Base-by-base conservation (phyloP, 2,888 invertebrate species). In the Tachina lurida region DNA sequence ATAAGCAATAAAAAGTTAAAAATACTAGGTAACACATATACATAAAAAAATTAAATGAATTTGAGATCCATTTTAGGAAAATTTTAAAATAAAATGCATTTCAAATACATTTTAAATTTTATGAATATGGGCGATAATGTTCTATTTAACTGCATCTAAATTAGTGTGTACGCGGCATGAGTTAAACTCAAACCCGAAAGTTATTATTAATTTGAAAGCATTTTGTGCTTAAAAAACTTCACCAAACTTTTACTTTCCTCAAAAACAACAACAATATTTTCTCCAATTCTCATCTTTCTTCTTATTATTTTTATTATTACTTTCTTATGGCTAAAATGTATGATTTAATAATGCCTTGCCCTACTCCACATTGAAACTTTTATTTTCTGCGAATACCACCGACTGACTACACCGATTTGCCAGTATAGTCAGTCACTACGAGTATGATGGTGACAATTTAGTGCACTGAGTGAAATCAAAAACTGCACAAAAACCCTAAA, bases 261-360 rank as follows among this genome's bases (percentile, higher is more conserved):
- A 17, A 39, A 13, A 76, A 47, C 19, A 58, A 67, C 13, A 67
- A 12, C 39, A 52, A 43, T n/a, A 41, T 78, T 62, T 62, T 3
- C 13, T 41, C 19, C 39, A 56, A 56, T 62, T 39, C 52, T 49
- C 10, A 17, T 62, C 45, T 58, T 56, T 68, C 5, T 41, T 68
- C 12, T 13, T 62, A 17, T 49, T 77, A 13, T 60, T 74, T 67
- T 15, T 22, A 31, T 39, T 49, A 47, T 73, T 2, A 22, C 1
- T 31, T 15, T 22, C 7, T 39, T 49, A 41, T 73, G 10, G 15
- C 0, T 31, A 31, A 60, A 47, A n/a, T 49, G 15, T 74, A 80
- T 80, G 80, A 82, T 82, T 75, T 82, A 82, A 75, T 75, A 75
- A 52, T 41, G 60, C 79, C 79, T 52, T 84, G 84, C 68, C 81